Evolutionary conservation across 2,888 invertebrate genomes (phyloP).

Genomic region (Lomographa bimaculata): DNA sequence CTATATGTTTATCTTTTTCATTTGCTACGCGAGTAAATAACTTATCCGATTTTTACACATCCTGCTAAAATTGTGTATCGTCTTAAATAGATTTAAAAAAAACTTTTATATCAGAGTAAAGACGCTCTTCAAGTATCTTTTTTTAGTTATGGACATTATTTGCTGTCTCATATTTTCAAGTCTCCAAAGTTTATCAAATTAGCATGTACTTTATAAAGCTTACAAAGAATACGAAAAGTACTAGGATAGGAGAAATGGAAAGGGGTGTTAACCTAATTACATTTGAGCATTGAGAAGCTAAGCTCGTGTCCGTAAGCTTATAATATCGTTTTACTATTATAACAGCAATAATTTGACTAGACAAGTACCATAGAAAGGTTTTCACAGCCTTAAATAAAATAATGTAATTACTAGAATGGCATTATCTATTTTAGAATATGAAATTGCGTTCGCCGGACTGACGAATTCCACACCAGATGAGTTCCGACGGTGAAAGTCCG

Average conservation of each 20-base stretch:
- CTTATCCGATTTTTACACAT: too few species aligned
- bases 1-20: too few species aligned
- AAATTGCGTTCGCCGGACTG: too few species aligned
- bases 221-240: slow-evolving; percentile 8
- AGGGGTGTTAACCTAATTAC: slow-evolving; percentile 36
- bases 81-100: too few species aligned
- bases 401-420: slow-evolving; percentile 14
- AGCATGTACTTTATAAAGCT: slow-evolving; percentile 11
- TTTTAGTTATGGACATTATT: too few species aligned
- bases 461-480: too few species aligned
- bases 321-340: slow-evolving; percentile 57
- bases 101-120: too few species aligned
- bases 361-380: slow-evolving; percentile 36
- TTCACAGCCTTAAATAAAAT: slow-evolving; percentile 48
- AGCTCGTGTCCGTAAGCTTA: slow-evolving; percentile 67
- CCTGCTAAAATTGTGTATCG: too few species aligned
- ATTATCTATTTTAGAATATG: not conserved
- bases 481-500: too few species aligned
- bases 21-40: too few species aligned
- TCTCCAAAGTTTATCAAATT: slow-evolving; percentile 20
- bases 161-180: too few species aligned
- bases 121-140: too few species aligned
- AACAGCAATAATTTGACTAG: slow-evolving; percentile 40
- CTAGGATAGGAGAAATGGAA: slow-evolving; percentile 18
- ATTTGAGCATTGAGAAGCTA: slow-evolving; percentile 71